Percentiles rank a stretch among this genome's conserved stretches.
phyloP scores from a whole-genome alignment of 2,113 vertebrate species.

The Gymnorhina tibicen region DNA sequence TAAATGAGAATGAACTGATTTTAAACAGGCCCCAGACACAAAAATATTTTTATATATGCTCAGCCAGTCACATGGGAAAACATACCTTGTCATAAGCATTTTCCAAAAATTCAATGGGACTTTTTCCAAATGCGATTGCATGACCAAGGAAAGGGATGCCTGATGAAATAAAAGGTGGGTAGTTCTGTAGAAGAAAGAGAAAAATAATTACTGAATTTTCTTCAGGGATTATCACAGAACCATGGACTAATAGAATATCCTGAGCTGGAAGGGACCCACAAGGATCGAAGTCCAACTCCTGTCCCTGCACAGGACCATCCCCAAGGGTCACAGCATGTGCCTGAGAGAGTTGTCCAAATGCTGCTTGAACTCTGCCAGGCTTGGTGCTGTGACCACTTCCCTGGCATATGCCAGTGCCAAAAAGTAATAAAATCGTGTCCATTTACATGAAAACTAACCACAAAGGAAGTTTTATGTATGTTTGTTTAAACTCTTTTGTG shows the following conservation, averaged over 20 bases:
- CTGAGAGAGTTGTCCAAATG: not conserved
- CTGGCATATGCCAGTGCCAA: not conserved
- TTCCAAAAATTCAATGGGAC: slow-evolving; percentile 94
- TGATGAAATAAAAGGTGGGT: slow-evolving; percentile 90
- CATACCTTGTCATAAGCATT: slow-evolving; percentile 91
- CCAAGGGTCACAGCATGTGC: not conserved
- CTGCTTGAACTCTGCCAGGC: not conserved
- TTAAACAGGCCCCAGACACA: not conserved
- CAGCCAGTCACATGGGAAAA: not conserved
- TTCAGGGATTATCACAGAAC: not conserved
- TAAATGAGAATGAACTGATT: not conserved
- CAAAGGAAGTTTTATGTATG: not conserved
- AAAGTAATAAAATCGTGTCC: not conserved
- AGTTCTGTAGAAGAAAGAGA: slow-evolving; percentile 74
- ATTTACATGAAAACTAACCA: not conserved
- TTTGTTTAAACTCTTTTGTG: not conserved
- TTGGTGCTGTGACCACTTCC: not conserved
- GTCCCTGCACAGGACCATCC: not conserved
- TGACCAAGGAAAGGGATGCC: slow-evolving; percentile 91
- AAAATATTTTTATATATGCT: not conserved
- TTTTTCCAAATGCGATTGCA: slow-evolving; percentile 91
- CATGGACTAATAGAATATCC: not conserved
- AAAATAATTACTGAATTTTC: not conserved
- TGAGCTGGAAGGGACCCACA: not conserved
- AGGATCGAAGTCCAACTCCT: not conserved